phyloP scores from a whole-genome alignment of 2,797 vertebrate genomes.

The Peromyscus eremicus region DNA sequence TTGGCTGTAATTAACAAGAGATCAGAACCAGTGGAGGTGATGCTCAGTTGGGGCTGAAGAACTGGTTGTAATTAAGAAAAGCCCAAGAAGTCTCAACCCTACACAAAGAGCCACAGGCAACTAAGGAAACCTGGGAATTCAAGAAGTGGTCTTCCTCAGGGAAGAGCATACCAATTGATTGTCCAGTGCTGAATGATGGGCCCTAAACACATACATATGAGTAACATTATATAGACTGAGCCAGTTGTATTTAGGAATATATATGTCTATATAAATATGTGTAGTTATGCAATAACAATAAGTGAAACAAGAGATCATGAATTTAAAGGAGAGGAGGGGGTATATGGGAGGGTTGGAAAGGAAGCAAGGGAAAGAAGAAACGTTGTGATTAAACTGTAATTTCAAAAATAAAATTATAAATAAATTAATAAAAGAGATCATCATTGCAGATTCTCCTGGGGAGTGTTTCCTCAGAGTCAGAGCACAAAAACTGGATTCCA shows the following conservation, averaged over 20 bases:
- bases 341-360: background rate
- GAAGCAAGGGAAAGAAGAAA: background rate
- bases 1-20: background rate
- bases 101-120: background rate
- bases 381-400: background rate
- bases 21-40: background rate
- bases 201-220: background rate
- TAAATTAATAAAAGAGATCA: background rate
- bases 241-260: background rate
- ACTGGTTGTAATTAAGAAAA: background rate
- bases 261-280: background rate
- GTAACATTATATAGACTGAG: background rate
- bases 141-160: background rate
- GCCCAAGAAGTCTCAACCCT: background rate
- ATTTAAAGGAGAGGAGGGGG: background rate
- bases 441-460: background rate
- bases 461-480: background rate
- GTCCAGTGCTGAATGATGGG: background rate
- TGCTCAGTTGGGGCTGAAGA: no score
- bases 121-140: background rate
- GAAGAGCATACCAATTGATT: background rate
- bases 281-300: background rate
- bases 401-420: background rate
- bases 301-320: background rate
- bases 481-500: no score